These are phyloP conservation scores for Hemibagrus guttatus DNA, from an alignment of 2,797 vertebrate species.

Conservation along the genomic window DNA sequence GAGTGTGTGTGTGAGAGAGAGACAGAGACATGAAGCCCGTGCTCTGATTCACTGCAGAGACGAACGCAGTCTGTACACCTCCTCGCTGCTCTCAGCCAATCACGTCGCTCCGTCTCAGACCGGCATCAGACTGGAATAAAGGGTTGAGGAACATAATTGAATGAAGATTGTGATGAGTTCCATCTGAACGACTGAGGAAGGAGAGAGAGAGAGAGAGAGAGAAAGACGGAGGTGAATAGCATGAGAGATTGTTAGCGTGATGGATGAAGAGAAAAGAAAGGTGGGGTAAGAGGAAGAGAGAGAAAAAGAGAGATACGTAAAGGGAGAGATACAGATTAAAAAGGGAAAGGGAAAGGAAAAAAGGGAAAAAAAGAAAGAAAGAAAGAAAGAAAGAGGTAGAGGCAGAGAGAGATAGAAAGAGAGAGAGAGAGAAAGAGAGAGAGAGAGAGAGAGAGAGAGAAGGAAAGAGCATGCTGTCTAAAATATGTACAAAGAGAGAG, in stretches of 20 bases:
- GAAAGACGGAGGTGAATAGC: background rate
- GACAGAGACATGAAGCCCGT: background rate
- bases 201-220: slow-evolving; percentile 23
- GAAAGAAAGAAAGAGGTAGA: slow-evolving; percentile 17
- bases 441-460: background rate
- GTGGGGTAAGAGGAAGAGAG: background rate
- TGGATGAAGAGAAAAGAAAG: background rate
- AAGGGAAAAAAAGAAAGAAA: slow-evolving; percentile 14
- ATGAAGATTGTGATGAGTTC: background rate
- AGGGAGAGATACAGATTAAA: slow-evolving; percentile 7
- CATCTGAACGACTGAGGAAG: background rate
- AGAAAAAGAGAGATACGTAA: background rate
- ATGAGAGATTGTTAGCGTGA: too few relatives aligned
- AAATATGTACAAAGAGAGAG: too few relatives aligned
- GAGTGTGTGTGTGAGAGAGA: slow-evolving; percentile 31
- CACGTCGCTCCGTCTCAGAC: slow-evolving; percentile 43
- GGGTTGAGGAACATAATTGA: background rate
- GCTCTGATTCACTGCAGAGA: slow-evolving; percentile 7
- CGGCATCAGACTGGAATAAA: background rate
- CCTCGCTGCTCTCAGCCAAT: slow-evolving; percentile 27
- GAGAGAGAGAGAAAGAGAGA: background rate
- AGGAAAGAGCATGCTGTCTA: background rate
- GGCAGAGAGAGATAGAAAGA: background rate
- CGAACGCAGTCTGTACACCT: background rate
- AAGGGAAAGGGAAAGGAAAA: background rate